A percentile compares a stretch with the other conserved stretches of the same genome.
Evolutionary conservation across 2,113 vertebrate species (phyloP).

Genomic region (Columba janthina): DNA sequence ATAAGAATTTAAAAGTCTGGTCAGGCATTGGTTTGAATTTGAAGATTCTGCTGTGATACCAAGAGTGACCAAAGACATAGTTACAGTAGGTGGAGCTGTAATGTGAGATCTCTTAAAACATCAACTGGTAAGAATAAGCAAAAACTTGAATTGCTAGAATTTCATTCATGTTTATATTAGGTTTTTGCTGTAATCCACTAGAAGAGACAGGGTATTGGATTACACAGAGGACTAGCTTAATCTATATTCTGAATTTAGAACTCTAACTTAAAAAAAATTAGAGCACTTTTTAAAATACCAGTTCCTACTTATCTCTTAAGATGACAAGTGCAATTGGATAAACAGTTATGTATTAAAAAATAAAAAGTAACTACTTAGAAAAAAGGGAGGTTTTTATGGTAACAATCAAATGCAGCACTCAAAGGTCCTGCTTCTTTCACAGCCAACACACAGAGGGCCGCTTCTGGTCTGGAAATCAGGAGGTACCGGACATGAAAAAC

Average conservation of each 20-base stretch:
- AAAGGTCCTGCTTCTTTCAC: background rate
- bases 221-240: background rate
- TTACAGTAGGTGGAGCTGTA: background rate
- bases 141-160: background rate
- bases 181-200: background rate
- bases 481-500: background rate
- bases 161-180: background rate
- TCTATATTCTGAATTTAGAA: background rate
- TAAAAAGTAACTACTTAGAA: background rate
- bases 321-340: background rate
- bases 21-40: background rate
- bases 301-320: background rate
- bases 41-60: background rate
- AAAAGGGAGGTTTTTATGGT: background rate
- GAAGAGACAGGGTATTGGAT: background rate
- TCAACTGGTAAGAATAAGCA: background rate
- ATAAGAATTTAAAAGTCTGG: background rate
- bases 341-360: background rate
- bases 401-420: background rate
- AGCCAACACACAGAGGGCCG: background rate
- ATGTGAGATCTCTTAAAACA: background rate
- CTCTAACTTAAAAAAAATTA: background rate
- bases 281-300: background rate
- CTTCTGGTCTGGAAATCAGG: background rate
- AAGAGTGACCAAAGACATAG: background rate